These are phyloP conservation scores for Rhodeus uyekii DNA, from an alignment of 2,797 vertebrate species.

Conservation along the genomic window DNA sequence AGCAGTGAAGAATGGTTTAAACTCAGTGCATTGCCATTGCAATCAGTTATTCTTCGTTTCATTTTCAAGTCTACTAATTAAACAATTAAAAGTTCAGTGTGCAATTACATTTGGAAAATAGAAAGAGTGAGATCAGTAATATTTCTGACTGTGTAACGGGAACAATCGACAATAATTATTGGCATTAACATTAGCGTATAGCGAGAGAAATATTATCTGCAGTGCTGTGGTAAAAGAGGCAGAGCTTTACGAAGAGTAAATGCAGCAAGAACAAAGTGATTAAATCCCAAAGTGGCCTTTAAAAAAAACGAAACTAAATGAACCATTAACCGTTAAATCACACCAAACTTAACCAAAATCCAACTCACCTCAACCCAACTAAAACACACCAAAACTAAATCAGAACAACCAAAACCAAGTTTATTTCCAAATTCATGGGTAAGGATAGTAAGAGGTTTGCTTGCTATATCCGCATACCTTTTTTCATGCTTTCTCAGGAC, in stretches of 20 bases:
- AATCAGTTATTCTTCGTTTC: background rate
- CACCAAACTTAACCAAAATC: background rate
- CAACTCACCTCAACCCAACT: too few relatives aligned
- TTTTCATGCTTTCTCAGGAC: background rate
- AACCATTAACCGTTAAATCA: background rate
- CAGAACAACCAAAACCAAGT: background rate
- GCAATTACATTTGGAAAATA: background rate
- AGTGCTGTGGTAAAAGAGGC: background rate
- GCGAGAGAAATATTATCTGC: background rate
- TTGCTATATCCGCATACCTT: background rate
- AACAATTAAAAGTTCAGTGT: background rate
- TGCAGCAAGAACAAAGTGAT: too few relatives aligned
- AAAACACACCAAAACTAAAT: background rate
- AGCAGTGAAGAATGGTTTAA: background rate
- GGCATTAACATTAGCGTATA: background rate
- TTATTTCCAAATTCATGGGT: background rate
- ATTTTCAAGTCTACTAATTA: constrained; percentile 20
- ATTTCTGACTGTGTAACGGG: background rate
- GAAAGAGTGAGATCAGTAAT: background rate
- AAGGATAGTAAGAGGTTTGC: background rate
- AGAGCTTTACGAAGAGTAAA: background rate
- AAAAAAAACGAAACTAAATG: background rate
- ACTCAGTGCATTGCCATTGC: too few relatives aligned
- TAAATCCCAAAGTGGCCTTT: background rate
- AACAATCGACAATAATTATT: background rate